Conservation (phyloP, 2,888 invertebrate species). For the Stenchaetothrips biformis region DNA sequence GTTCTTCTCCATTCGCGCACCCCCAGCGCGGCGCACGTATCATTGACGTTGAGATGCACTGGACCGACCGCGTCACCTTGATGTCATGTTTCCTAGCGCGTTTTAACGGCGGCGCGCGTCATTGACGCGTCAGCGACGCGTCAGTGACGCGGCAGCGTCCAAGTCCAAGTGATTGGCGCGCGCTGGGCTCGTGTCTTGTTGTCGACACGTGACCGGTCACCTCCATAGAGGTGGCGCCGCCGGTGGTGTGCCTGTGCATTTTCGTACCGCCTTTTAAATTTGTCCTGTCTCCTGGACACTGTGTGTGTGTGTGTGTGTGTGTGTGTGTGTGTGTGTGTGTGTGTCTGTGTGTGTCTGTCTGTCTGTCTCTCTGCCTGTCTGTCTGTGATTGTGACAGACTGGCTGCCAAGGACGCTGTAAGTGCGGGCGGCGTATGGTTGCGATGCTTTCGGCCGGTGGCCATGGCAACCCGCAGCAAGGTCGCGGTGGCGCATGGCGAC, state of each 20-base stretch:
- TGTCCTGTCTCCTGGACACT: neutral
- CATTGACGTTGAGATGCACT: neutral
- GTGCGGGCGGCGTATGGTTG: constrained; percentile 28
- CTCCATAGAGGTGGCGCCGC: neutral
- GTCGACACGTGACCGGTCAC: neutral
- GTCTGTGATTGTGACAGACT: constrained; percentile 32
- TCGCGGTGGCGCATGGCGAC: constrained; percentile 16
- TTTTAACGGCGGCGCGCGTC: neutral
- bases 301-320: constrained; percentile 28
- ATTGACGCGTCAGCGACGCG: no score
- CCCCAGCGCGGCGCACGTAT: neutral
- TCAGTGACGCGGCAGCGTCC: no score
- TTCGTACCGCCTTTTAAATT: neutral
- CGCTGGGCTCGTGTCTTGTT: no score
- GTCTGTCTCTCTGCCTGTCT: neutral
- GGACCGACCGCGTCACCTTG: neutral
- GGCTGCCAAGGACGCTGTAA: constrained; percentile 31
- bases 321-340: constrained; percentile 16
- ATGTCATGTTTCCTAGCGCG: neutral
- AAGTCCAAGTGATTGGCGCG: no score
- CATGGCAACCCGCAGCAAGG: constrained; percentile 31
- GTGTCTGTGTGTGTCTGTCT: constrained; percentile 5
- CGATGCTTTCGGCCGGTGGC: constrained; percentile 21
- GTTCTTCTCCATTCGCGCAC: no score
- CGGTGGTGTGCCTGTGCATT: neutral